phyloP scores from a whole-genome alignment of 1,140 invertebrate species.

The Zaprionus kolodkinae region DNA sequence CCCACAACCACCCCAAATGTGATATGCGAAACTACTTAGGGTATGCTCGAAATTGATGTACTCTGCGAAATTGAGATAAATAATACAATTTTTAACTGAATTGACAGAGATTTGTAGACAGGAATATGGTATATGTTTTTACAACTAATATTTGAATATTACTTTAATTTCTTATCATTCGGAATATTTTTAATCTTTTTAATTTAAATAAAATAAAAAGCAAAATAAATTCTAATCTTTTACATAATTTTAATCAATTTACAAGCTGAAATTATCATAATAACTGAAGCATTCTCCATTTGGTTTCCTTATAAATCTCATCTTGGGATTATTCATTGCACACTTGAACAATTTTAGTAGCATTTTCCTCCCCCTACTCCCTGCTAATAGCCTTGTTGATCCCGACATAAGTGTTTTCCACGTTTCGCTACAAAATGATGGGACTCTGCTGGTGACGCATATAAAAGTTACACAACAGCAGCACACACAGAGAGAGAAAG shows the following conservation, averaged over 20 bases:
- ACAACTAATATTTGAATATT: too few species aligned
- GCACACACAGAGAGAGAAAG: neutral
- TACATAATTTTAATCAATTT: too few species aligned
- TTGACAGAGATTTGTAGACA: too few species aligned
- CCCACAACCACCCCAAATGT: constrained; percentile 4
- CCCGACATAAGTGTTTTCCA: constrained; percentile 6
- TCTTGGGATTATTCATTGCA: neutral
- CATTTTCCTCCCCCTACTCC: neutral
- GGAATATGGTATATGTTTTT: too few species aligned
- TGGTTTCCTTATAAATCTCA: neutral
- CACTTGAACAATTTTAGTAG: neutral
- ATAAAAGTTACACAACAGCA: constrained; percentile 58
- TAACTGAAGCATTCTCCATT: neutral
- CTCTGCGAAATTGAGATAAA: constrained; percentile 5
- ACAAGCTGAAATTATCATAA: too few species aligned
- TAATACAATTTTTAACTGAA: too few species aligned
- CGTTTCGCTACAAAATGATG: constrained; percentile 3
- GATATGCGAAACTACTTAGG: neutral
- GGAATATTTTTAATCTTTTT: too few species aligned
- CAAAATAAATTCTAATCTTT: too few species aligned
- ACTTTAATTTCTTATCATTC: too few species aligned
- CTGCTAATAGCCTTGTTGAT: constrained; percentile 15
- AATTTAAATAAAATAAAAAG: too few species aligned
- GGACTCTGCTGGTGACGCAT: constrained; percentile 13
- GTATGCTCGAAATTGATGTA: constrained; percentile 7